phyloP scores from a whole-genome alignment of 2,888 invertebrate species.

The Trachelus tabidus region DNA sequence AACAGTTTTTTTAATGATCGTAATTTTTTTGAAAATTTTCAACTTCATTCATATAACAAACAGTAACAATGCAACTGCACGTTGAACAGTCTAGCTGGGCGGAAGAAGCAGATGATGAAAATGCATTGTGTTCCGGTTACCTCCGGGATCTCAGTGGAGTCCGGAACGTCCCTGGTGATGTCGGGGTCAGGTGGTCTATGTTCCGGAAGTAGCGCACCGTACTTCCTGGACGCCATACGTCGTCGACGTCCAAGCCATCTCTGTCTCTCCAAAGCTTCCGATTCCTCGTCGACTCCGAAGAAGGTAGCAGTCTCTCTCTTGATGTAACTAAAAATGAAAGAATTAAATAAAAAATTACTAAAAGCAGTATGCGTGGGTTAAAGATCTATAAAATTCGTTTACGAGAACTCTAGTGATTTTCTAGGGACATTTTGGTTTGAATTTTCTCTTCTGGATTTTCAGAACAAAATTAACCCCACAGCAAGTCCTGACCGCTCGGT shows the following conservation, averaged over 20 bases:
- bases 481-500: neutral
- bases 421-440: neutral
- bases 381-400: neutral
- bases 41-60: neutral
- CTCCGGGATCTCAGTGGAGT: slow-evolving; percentile 59
- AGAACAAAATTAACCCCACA: neutral
- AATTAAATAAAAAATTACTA: neutral
- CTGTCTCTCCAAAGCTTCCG: slow-evolving; percentile 78
- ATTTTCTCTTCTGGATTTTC: neutral
- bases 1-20: neutral
- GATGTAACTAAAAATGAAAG: slow-evolving; percentile 70
- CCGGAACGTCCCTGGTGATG: slow-evolving; percentile 68
- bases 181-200: slow-evolving; percentile 72
- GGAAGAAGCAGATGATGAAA: slow-evolving; percentile 7
- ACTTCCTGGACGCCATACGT: slow-evolving; percentile 80
- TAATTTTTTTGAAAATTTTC: neutral
- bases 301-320: slow-evolving; percentile 85
- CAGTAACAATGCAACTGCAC: neutral
- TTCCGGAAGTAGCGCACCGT: slow-evolving; percentile 72
- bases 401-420: neutral
- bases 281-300: slow-evolving; percentile 85
- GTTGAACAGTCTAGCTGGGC: neutral
- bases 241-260: slow-evolving; percentile 85
- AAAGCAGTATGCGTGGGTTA: neutral
- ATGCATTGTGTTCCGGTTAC: slow-evolving; percentile 65